Base-by-base conservation (phyloP, 2,888 invertebrate species). In the Platypus cylindrus region DNA sequence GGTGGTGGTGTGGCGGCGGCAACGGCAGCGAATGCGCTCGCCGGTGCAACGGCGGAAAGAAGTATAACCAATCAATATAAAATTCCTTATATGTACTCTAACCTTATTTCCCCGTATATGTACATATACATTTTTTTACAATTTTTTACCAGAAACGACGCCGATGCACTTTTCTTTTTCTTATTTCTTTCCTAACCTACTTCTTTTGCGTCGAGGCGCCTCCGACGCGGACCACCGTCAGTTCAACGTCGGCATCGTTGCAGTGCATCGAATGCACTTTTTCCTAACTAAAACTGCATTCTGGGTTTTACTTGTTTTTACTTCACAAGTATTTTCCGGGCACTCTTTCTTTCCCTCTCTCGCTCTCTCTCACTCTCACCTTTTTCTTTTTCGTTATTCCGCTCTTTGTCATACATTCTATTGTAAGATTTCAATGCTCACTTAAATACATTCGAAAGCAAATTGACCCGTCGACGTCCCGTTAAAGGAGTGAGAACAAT, bases 71-170 rank as follows among this genome's bases (percentile, higher is more conserved):
- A 62, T 62, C 62, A 61, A 62, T 62, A 62, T 60, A 51, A 56
- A 54, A 56, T 49, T 49, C n/a, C 50, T 51, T 50, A 48, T 53
- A 55, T 55, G 54, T 55, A 52, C 60, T 60, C 62, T 51, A 62
- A 59, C 60, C 62, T 61, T 54, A 55, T 57, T 62, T 61, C 62
- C 58, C 53, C 60, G 57, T 62, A 55, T 60, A 61, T 61, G 60
- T 62, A 60, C 59, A 60, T 60, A n/a, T n/a, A 58, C 57, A 59
- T 59, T 60, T 60, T 59, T 59, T 58, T 54, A 52, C 51, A 53
- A 54, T 57, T 55, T 56, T 55, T 55, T 56, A 39, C 40, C 37
- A 35, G 43, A 29, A 43, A 37, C 48, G 43, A 46, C 48, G 49
- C 49, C 48, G 50, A 48, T 49, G 49, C 49, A 49, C 45, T 49